phyloP scores from a whole-genome alignment of 2,888 invertebrate species.

The Brachypalpus laphriformis region DNA sequence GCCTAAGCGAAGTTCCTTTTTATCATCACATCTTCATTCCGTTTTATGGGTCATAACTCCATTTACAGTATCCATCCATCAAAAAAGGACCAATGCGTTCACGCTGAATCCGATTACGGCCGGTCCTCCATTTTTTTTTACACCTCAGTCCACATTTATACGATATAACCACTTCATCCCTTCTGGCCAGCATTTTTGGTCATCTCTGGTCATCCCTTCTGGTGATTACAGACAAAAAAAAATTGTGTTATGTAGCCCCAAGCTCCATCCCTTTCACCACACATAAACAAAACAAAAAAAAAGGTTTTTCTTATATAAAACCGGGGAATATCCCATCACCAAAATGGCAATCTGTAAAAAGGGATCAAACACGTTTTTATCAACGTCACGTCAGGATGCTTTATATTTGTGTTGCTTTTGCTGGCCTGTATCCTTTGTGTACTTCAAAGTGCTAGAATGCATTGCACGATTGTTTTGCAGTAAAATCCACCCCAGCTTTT shows the following conservation, averaged over 20 bases:
- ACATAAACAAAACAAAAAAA: constrained; percentile 20
- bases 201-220: constrained; percentile 38
- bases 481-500: constrained; percentile 28
- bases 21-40: constrained; percentile 15
- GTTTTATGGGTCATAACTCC: constrained; percentile 67
- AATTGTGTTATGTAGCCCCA: constrained; percentile 2
- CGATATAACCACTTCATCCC: constrained; percentile 51
- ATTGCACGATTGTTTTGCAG: constrained; percentile 37
- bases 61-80: constrained; percentile 58
- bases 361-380: constrained; percentile 65
- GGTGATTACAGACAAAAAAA: background rate
- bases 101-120: constrained; percentile 52
- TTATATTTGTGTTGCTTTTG: constrained; percentile 25
- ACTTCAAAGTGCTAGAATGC: constrained; percentile 16
- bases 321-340: constrained; percentile 15
- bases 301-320: too few species aligned
- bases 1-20: constrained; percentile 13
- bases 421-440: background rate
- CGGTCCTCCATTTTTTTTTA: constrained; percentile 24
- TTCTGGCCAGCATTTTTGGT: background rate
- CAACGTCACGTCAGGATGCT: constrained; percentile 47
- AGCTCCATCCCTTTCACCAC: constrained; percentile 18
- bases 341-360: constrained; percentile 54
- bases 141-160: constrained; percentile 38
- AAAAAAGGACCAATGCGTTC: constrained; percentile 54